Conservation (phyloP, 2,113 vertebrate species). For the Ageneiosus marmoratus region DNA sequence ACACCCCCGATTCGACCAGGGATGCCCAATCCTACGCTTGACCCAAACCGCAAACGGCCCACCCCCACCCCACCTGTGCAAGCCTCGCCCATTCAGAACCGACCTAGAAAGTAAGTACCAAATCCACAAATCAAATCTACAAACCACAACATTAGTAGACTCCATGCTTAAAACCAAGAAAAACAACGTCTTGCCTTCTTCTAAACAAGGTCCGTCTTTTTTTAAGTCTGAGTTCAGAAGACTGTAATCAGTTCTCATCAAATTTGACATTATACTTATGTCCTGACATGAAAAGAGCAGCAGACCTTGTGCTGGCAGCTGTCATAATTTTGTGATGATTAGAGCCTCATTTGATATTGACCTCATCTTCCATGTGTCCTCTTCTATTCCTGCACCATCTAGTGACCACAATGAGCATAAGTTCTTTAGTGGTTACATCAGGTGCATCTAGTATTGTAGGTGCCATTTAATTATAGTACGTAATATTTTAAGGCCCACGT, state of each 20-base stretch:
- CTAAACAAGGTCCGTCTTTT: not conserved
- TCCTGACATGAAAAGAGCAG: not conserved
- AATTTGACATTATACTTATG: not conserved
- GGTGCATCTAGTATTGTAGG: not conserved
- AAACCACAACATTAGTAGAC: not conserved
- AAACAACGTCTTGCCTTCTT: not conserved
- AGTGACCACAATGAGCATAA: constrained; percentile 33
- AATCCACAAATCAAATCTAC: too few relatives aligned
- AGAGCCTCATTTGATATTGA: not conserved
- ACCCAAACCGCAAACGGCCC: constrained; percentile 80
- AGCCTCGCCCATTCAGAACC: constrained; percentile 71
- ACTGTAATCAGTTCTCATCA: not conserved
- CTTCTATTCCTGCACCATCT: constrained; percentile 15
- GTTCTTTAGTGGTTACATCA: not conserved
- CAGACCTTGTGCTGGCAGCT: not conserved
- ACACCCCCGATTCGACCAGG: constrained; percentile 81
- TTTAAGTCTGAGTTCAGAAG: not conserved
- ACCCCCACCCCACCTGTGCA: constrained; percentile 78
- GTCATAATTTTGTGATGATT: not conserved
- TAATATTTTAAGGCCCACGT: not conserved
- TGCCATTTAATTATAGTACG: not conserved
- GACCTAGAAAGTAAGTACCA: constrained; percentile 79
- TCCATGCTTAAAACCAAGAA: not conserved
- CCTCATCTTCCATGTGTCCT: not conserved
- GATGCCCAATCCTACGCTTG: constrained; percentile 79